Evolutionary conservation across 2,113 vertebrate genomes (phyloP).

Genomic region (Toxostoma redivivum): DNA sequence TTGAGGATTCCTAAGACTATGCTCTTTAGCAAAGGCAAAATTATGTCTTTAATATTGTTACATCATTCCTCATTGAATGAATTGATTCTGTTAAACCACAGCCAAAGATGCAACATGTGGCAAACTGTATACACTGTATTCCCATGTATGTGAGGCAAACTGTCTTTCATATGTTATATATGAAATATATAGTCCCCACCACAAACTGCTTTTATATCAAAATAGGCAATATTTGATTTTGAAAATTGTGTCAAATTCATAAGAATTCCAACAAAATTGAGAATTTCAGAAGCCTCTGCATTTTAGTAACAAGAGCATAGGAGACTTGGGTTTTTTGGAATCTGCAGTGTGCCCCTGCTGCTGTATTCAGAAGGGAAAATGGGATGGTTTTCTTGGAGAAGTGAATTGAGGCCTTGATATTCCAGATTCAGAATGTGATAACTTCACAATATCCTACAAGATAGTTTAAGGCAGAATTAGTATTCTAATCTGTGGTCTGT

Average conservation of each 20-base stretch:
- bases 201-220: not conserved
- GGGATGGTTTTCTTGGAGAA: not conserved
- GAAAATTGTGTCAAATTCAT: not conserved
- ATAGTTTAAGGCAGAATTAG: not conserved
- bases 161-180: not conserved
- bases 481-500: accelerated
- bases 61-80: not conserved
- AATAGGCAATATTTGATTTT: not conserved
- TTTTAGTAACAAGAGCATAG: not conserved
- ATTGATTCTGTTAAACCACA: not conserved
- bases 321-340: not conserved
- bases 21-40: not conserved
- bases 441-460: not conserved
- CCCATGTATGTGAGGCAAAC: not conserved
- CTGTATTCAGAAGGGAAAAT: not conserved
- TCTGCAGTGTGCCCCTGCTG: not conserved
- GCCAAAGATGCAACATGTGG: accelerated
- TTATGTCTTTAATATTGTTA: not conserved
- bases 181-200: accelerated
- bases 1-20: not conserved
- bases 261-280: not conserved
- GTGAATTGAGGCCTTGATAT: not conserved
- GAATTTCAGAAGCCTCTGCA: not conserved
- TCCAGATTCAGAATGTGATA: not conserved
- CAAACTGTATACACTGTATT: not conserved